Conservation (phyloP, 2,113 vertebrate species). For the Phainopepla nitens region DNA sequence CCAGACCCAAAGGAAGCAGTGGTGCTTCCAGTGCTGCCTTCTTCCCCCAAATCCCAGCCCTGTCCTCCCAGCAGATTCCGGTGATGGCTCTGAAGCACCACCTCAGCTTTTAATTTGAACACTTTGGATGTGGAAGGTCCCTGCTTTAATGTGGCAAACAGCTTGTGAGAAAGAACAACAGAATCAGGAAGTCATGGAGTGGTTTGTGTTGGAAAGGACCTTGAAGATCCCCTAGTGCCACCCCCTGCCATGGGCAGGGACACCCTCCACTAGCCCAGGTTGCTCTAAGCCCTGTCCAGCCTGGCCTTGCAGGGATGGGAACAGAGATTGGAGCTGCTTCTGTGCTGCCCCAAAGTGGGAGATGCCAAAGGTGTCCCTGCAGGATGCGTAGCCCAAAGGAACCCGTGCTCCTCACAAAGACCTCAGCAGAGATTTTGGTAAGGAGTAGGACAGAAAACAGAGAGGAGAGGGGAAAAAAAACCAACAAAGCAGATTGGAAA, state of each 20-base stretch:
- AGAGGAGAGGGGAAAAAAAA: too few species aligned
- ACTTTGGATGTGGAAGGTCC: neutral
- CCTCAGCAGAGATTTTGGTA: neutral
- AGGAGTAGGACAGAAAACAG: neutral
- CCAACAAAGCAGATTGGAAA: neutral
- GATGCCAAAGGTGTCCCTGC: neutral
- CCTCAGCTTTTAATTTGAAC: neutral
- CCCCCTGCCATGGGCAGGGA: neutral
- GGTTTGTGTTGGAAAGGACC: neutral
- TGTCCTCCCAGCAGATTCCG: neutral
- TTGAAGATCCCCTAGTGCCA: neutral
- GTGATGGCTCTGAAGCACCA: neutral
- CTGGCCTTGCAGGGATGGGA: neutral
- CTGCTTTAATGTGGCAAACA: neutral
- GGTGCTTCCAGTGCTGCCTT: neutral
- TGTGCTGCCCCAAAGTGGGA: neutral
- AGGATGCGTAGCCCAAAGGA: neutral
- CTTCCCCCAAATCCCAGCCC: neutral
- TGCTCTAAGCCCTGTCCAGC: accelerated
- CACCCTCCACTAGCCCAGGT: neutral
- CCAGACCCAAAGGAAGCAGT: accelerated
- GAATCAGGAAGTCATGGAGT: neutral
- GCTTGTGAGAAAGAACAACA: neutral
- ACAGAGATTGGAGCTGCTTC: neutral
- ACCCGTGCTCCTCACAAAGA: neutral